phyloP scores from a whole-genome alignment of 2,888 invertebrate species.

The Epsilonema sp. region DNA sequence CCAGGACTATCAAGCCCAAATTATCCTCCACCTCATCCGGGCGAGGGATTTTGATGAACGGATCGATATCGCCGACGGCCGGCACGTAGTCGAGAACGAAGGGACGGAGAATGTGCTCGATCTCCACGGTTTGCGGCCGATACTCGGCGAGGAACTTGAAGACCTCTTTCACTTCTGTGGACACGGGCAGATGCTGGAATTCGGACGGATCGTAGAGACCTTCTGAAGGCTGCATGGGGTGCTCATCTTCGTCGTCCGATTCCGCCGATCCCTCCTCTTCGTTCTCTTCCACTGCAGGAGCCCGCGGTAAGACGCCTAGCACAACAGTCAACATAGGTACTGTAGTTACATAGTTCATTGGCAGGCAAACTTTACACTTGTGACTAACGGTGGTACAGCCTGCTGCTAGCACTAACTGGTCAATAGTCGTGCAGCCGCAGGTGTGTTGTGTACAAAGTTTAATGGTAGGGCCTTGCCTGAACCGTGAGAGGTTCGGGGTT shows the following conservation, averaged over 20 bases:
- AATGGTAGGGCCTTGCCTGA: too few relatives aligned
- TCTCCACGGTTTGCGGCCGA: constrained; percentile 5
- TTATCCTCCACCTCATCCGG: constrained; percentile 43
- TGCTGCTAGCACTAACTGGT: too few relatives aligned
- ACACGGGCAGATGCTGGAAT: constrained; percentile 58
- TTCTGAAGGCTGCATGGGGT: not conserved
- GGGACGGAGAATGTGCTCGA: constrained; percentile 40
- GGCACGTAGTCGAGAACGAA: constrained; percentile 93
- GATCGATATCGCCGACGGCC: constrained; percentile 93
- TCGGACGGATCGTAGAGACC: constrained; percentile 55
- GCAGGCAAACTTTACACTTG: too few relatives aligned
- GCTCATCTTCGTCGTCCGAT: not conserved
- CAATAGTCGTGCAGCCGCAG: too few relatives aligned
- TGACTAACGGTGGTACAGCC: too few relatives aligned
- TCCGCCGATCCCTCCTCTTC: not conserved
- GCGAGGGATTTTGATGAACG: constrained; percentile 64
- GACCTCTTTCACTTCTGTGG: constrained; percentile 54
- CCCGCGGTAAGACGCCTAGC: too few relatives aligned
- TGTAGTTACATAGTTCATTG: too few relatives aligned
- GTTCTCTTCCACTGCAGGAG: too few relatives aligned
- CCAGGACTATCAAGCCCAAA: constrained; percentile 32
- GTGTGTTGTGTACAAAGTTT: too few relatives aligned
- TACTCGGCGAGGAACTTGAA: constrained; percentile 55
- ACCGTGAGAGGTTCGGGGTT: too few relatives aligned
- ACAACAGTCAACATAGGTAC: too few relatives aligned